Conservation (phyloP, 2,797 vertebrate species). For the Pampus argenteus region DNA sequence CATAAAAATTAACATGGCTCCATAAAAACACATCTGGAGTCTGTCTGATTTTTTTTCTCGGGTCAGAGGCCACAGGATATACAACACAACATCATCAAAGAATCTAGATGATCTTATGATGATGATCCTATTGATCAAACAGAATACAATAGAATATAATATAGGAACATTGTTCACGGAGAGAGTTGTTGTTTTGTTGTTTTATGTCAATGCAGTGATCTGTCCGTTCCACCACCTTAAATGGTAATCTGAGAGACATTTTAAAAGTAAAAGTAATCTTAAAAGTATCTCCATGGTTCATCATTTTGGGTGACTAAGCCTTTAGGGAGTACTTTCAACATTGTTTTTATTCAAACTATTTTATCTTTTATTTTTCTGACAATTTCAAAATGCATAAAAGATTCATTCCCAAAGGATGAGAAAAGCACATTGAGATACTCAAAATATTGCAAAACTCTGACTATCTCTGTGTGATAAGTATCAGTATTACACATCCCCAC, state of each 20-base stretch:
- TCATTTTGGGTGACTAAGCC: background rate
- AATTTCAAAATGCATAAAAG: no score
- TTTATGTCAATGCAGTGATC: background rate
- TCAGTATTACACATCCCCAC: slow-evolving; percentile 44
- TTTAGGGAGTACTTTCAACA: slow-evolving; percentile 1
- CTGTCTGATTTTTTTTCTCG: slow-evolving; percentile 49
- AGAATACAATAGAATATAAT: no score
- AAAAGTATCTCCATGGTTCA: background rate
- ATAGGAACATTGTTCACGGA: background rate
- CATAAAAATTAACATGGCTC: slow-evolving; percentile 43
- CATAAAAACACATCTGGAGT: slow-evolving; percentile 72
- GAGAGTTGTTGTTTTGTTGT: background rate
- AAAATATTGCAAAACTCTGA: slow-evolving; percentile 14
- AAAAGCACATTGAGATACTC: background rate
- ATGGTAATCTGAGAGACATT: background rate
- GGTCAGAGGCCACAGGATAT: slow-evolving; percentile 68
- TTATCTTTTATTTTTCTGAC: no score
- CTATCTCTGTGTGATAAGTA: slow-evolving; percentile 48
- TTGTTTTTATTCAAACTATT: no score
- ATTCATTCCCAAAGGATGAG: slow-evolving; percentile 8
- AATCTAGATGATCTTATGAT: slow-evolving; percentile 73
- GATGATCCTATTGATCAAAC: no score
- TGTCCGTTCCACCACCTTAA: no score
- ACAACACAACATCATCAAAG: slow-evolving; percentile 73
- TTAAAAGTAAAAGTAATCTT: slow-evolving; percentile 12